Conservation (phyloP, 2,113 vertebrate species). For the Ramphastos sulfuratus region DNA sequence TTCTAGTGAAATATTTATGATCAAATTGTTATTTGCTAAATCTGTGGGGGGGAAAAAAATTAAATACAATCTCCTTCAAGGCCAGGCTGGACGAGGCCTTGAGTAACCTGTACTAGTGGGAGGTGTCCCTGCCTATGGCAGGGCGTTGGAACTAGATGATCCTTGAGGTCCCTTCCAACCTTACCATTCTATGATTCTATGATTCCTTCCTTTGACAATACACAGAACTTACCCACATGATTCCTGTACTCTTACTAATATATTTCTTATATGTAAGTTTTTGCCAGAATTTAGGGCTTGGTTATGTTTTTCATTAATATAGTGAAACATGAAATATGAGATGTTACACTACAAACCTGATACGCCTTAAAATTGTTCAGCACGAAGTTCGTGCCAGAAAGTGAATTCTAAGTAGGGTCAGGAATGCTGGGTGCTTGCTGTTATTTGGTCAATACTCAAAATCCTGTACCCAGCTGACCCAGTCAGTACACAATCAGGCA, state of each 20-base stretch:
- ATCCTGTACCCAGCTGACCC: background rate
- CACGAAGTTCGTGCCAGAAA: background rate
- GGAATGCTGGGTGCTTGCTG: background rate
- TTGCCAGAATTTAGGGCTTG: background rate
- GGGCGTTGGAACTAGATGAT: no score
- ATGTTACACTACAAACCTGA: background rate
- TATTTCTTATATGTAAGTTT: background rate
- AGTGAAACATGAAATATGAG: background rate
- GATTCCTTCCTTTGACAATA: background rate
- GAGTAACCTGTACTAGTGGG: no score
- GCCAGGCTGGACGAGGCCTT: no score
- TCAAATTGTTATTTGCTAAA: background rate
- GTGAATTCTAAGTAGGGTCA: background rate
- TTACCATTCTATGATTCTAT: no score
- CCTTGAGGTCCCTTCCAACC: no score
- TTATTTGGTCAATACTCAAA: slow-evolving; percentile 23
- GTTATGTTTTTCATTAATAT: background rate
- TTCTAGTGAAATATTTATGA: background rate
- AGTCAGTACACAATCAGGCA: background rate
- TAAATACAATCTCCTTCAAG: no score
- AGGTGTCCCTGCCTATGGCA: no score
- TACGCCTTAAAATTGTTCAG: background rate
- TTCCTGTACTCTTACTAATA: background rate
- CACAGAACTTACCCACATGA: background rate
- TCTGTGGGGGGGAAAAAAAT: background rate